A percentile compares a stretch with the other conserved stretches of the same genome.
Conservation (phyloP, 2,888 invertebrate genomes). For the Hemicrepidius hirtus region DNA sequence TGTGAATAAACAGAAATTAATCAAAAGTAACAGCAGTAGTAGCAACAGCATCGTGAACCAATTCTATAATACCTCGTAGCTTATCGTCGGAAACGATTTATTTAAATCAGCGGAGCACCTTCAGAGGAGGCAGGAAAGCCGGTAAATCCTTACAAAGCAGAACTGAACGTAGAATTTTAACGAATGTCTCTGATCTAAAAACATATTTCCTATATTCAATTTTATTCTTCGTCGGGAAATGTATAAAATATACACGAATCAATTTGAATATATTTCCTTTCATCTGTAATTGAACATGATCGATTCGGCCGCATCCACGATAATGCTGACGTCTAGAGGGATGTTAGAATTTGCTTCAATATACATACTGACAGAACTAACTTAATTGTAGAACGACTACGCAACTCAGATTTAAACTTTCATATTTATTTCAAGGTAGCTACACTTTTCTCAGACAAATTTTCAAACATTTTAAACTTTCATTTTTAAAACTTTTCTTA, state of each 20-base stretch:
- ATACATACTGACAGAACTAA: slow-evolving; percentile 21
- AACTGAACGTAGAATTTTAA: slow-evolving; percentile 53
- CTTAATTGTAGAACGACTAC: slow-evolving; percentile 10
- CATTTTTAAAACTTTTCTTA: no score
- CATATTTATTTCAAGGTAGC: no score
- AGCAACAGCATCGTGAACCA: slow-evolving; percentile 38
- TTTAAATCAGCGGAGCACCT: slow-evolving; percentile 45
- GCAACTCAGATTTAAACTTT: background rate
- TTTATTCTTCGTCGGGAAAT: slow-evolving; percentile 49
- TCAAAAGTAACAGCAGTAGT: slow-evolving; percentile 39
- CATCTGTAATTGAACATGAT: slow-evolving; percentile 56
- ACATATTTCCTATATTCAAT: slow-evolving; percentile 55
- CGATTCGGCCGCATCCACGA: slow-evolving; percentile 48
- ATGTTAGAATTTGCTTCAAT: slow-evolving; percentile 36
- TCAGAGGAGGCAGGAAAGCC: slow-evolving; percentile 40
- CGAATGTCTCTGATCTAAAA: slow-evolving; percentile 53
- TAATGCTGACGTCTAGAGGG: slow-evolving; percentile 46
- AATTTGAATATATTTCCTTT: slow-evolving; percentile 55
- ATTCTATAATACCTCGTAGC: slow-evolving; percentile 37
- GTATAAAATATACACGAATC: slow-evolving; percentile 54
- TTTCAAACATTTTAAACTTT: no score
- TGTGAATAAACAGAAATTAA: slow-evolving; percentile 43
- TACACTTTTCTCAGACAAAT: no score
- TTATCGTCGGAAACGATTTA: slow-evolving; percentile 44
- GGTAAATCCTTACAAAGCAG: slow-evolving; percentile 53